Percentiles rank a stretch among this genome's conserved stretches.
Evolutionary conservation across 2,888 invertebrate species (phyloP).

Genomic region (Lomographa bimaculata): DNA sequence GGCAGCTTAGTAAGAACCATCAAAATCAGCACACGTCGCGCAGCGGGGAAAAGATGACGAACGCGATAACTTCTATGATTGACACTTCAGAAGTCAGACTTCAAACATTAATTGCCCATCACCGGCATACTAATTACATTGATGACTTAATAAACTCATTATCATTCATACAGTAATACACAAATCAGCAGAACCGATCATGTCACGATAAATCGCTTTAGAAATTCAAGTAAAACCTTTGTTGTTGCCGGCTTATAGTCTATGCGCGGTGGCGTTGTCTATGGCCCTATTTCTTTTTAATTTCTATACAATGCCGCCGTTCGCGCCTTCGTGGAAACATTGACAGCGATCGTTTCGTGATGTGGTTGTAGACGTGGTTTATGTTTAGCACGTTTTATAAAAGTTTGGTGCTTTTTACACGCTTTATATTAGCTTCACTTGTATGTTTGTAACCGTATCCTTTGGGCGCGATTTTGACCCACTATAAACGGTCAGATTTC

Average conservation of each 20-base stretch:
- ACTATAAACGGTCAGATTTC: too few species aligned
- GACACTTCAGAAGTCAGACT: background rate
- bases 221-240: constrained; percentile 53
- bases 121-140: constrained; percentile 16
- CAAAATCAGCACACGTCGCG: too few species aligned
- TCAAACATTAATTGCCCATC: constrained; percentile 5
- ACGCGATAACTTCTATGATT: too few species aligned
- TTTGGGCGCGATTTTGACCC: too few species aligned
- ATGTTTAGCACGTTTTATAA: constrained; percentile 6
- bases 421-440: too few species aligned
- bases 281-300: constrained; percentile 74
- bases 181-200: constrained; percentile 38
- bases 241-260: constrained; percentile 53
- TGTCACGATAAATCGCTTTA: constrained; percentile 52
- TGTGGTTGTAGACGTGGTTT: constrained; percentile 1
- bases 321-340: constrained; percentile 60
- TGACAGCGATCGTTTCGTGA: constrained; percentile 18
- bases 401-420: too few species aligned
- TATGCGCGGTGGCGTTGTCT: constrained; percentile 50
- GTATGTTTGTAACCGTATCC: too few species aligned
- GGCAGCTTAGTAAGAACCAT: too few species aligned
- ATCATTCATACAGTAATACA: constrained; percentile 26
- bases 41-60: too few species aligned
- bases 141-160: constrained; percentile 23
- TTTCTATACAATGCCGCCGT: constrained; percentile 64